These are phyloP conservation scores for Psittacus erithacus DNA, from an alignment of 2,113 vertebrate genomes.

Conservation along the genomic window DNA sequence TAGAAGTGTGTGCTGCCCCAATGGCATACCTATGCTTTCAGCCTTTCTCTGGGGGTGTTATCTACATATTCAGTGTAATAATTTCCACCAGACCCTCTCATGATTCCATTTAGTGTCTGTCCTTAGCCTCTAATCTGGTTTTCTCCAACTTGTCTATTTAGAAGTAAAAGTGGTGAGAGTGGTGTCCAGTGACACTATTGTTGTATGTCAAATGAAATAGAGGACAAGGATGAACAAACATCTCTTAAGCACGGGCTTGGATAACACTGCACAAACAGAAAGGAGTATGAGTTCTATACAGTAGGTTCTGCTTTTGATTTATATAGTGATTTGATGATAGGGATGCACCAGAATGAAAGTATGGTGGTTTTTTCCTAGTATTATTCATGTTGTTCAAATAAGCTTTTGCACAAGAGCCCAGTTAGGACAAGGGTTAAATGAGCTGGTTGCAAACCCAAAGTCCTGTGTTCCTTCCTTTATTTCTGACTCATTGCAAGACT, in stretches of 20 bases:
- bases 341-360: background rate
- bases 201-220: background rate
- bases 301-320: background rate
- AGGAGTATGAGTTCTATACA: accelerated
- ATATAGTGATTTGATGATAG: background rate
- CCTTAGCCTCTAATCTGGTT: constrained; percentile 13
- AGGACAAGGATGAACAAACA: background rate
- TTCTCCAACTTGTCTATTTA: constrained; percentile 25
- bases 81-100: constrained; percentile 8
- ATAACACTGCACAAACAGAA: background rate
- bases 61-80: constrained; percentile 17
- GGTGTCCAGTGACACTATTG: background rate
- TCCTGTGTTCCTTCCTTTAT: background rate
- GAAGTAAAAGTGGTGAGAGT: constrained; percentile 8
- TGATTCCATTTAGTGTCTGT: background rate
- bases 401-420: background rate
- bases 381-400: background rate
- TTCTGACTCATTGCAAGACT: background rate
- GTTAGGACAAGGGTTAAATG: background rate
- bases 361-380: background rate
- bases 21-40: background rate
- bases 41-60: background rate
- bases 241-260: background rate
- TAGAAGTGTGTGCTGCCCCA: background rate
- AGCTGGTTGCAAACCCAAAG: background rate